Base-by-base conservation (phyloP, 1,140 invertebrate genomes). In the Caenorhabditis inopinata region DNA sequence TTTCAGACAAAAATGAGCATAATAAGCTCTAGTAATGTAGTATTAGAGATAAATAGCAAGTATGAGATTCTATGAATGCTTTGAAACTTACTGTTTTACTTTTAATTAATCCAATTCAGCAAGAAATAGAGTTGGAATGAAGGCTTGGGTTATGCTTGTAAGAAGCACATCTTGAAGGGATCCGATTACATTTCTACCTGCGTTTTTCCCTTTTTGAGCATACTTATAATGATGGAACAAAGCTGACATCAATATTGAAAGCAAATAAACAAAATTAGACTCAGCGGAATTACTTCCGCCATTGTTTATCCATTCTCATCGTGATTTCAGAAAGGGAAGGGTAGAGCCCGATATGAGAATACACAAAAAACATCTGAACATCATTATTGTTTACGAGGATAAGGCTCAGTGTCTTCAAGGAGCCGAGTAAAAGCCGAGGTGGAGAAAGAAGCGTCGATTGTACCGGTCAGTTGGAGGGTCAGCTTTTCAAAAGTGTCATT, bases 321-420 rank as follows among this genome's bases (percentile, higher is more conserved):
- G 32, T 68, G 32, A 38, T 68, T 23, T 38, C 58, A 68, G n/a
- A n/a, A 68, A 38, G 16, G n/a, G 27, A 38, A 58, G 16, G 27
- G 38, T 21, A 21, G 14, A 38, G 29, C 29, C n/a, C 32, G 27
- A 27, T 16, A 32, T 58, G 51, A 27, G 32, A 68, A 68, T 68
- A 68, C 12, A 18, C 29, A 68, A 16, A 68, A 68, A 68, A 68
- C 58, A 68, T 68, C 58, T 68, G 58, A 29, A 68, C 58, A 68
- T 32, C 58, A 68, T 68, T 68, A 68, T 68, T 68, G 58, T 68
- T 68, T 68, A 68, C 58, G 32, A 68, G 51, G 16, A 14, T 42
- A 23, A 14, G 6, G 14, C 27, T 58, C 53, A 58, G 38, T n/a
- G 58, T 38, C 58, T 68, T 68, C 58, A 32, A 16, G 18, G 53